Evolutionary conservation across 1,140 invertebrate genomes (phyloP).

Genomic region (Coptotermes formosanus): DNA sequence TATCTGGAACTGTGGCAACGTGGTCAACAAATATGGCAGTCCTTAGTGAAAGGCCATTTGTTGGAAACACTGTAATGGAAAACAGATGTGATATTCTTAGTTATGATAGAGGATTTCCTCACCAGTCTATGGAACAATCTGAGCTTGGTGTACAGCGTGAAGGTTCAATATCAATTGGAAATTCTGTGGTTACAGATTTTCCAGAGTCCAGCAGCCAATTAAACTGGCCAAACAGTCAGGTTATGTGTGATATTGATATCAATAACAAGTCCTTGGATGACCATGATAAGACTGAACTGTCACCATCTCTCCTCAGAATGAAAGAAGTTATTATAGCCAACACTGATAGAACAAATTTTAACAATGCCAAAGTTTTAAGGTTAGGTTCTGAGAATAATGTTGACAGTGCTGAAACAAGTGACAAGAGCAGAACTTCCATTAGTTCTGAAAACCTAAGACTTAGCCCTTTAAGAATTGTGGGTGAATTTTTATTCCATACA

Average conservation of each 20-base stretch:
- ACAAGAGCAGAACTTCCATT: neutral
- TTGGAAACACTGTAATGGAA: neutral
- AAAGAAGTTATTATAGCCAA: slow-evolving; percentile 2
- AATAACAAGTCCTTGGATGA: neutral
- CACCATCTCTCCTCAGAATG: neutral
- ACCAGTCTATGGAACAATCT: neutral
- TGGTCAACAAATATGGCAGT: neutral
- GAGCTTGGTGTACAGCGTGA: neutral
- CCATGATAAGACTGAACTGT: neutral
- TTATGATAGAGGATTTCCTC: neutral
- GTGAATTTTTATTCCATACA: neutral
- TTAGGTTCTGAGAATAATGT: neutral
- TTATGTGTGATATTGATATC: neutral
- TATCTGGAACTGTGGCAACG: neutral
- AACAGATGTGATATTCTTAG: neutral
- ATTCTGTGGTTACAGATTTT: too few relatives aligned
- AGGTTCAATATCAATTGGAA: neutral
- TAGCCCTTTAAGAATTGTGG: slow-evolving; percentile 13
- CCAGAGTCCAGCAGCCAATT: neutral
- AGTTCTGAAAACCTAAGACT: neutral
- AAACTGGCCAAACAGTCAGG: neutral
- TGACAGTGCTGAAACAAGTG: neutral
- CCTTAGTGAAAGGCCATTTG: neutral
- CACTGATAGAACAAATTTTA: neutral
- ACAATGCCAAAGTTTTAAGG: neutral